phyloP scores from a whole-genome alignment of 1,140 invertebrate genomes.

The Drosophila parabipectinata region DNA sequence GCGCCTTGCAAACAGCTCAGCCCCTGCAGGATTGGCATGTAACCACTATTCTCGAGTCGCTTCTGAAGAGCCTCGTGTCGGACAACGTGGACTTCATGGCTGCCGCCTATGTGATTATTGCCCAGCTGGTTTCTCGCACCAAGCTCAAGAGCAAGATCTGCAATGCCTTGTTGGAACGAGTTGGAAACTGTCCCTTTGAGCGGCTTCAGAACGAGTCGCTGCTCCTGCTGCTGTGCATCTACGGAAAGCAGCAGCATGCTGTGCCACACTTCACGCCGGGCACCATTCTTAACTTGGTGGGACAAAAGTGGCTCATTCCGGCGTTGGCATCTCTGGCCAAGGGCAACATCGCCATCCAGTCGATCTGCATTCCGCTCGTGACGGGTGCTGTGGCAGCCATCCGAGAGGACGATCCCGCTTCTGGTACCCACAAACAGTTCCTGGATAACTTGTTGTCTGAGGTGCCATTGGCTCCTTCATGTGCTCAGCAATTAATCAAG shows the following conservation, averaged over 20 bases:
- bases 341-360: constrained; percentile 63
- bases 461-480: constrained; percentile 44
- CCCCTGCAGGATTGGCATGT: constrained; percentile 89
- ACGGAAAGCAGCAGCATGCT: constrained; percentile 85
- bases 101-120: constrained; percentile 90
- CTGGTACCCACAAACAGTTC: constrained; percentile 48
- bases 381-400: constrained; percentile 53
- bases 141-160: constrained; percentile 87
- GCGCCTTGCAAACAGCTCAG: constrained; percentile 86
- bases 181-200: constrained; percentile 66
- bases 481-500: constrained; percentile 85
- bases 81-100: constrained; percentile 89
- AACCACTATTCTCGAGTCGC: constrained; percentile 88
- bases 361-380: constrained; percentile 66
- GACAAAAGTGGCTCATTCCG: constrained; percentile 65
- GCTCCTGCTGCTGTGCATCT: constrained; percentile 87
- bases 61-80: constrained; percentile 89
- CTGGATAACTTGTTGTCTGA: constrained; percentile 60
- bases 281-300: constrained; percentile 63
- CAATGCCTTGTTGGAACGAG: constrained; percentile 80
- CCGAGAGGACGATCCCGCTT: constrained; percentile 32
- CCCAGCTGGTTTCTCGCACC: constrained; percentile 88
- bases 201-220: constrained; percentile 74
- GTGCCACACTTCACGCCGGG: constrained; percentile 72
- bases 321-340: constrained; percentile 52